Evolutionary conservation across 2,797 vertebrate species (phyloP), one percentile per base, ranked within the genome.

Genomic region (Chelonia mydas): DNA sequence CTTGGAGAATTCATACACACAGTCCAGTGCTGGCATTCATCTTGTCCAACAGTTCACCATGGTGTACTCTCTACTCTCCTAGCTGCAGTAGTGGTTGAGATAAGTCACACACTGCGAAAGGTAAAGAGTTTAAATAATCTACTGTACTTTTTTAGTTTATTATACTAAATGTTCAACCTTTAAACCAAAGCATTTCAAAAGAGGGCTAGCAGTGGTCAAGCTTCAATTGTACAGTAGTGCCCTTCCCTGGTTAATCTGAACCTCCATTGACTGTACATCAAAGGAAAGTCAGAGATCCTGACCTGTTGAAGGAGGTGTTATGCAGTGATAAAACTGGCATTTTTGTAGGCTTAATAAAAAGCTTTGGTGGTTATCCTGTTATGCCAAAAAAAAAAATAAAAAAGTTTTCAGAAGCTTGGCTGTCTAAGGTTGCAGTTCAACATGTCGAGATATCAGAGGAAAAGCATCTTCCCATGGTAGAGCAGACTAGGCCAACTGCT

Each of bases 41-140:
- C 92, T 0, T 98, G 93, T 84, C 95, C 98, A 5, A 96, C 96
- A 10, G 89, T 99, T 84, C 98, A 99, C 94, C 97, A 89, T 0
- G 98, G 98, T 4, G 94, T 99, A 27, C 98, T 99, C 87, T 99
- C 99, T 2, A 99, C 99, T 7, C 93, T 99, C 31, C 98, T 99
- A 13, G 99, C 99, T 1, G 98, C 98, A 7, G 96, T 98, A 74
- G 88, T 99, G 23, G 99, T 99, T 74, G 99, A 99, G 92, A 99
- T 98, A 65, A 98, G 96, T 91, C 97, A 98, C 85, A 65, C 83
- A 25, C 98, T 99, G 3, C 98, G 98, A 77, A 99, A 99, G 99
- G 99, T 99, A 97, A 97, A 93, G 51, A 76, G 72, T 76, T 41
- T 87, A 86, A 51, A 78, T 78, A n/a, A 88, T 54, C 11, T 31